Percentiles rank a stretch among this genome's conserved stretches.
Conservation (phyloP, 2,797 vertebrate species). For the Vireo griseus region DNA sequence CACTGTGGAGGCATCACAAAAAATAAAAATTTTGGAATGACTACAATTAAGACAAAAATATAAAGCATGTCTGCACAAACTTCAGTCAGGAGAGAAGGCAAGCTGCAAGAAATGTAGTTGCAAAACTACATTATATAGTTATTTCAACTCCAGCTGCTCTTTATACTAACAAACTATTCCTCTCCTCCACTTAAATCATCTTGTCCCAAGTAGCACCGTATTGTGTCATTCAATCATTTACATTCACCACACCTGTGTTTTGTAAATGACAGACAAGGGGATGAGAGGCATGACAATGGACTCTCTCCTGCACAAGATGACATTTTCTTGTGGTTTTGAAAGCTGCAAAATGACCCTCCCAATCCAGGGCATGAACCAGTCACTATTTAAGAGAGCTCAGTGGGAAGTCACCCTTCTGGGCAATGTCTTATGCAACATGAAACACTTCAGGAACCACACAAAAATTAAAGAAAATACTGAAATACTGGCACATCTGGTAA, state of each 20-base stretch:
- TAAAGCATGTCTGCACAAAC: background rate
- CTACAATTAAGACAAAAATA: background rate
- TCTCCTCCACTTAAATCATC: background rate
- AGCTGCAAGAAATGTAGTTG: background rate
- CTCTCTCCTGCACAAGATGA: background rate
- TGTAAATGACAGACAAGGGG: background rate
- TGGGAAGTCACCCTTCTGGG: background rate
- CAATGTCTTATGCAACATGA: background rate
- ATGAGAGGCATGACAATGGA: background rate
- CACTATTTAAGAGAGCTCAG: rapidly evolving
- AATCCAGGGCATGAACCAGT: background rate
- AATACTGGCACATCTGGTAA: background rate
- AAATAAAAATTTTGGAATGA: background rate
- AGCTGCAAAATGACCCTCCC: background rate
- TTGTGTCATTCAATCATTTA: background rate
- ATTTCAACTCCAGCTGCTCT: background rate
- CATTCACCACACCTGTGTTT: background rate
- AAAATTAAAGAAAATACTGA: conserved; percentile 5
- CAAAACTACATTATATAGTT: background rate
- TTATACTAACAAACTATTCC: background rate
- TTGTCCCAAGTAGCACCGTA: background rate
- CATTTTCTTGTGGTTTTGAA: background rate
- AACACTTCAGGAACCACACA: background rate
- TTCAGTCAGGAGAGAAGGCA: background rate
- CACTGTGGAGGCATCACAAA: background rate